Base-by-base conservation (phyloP, 2,797 vertebrate genomes). In the Bradypus variegatus region DNA sequence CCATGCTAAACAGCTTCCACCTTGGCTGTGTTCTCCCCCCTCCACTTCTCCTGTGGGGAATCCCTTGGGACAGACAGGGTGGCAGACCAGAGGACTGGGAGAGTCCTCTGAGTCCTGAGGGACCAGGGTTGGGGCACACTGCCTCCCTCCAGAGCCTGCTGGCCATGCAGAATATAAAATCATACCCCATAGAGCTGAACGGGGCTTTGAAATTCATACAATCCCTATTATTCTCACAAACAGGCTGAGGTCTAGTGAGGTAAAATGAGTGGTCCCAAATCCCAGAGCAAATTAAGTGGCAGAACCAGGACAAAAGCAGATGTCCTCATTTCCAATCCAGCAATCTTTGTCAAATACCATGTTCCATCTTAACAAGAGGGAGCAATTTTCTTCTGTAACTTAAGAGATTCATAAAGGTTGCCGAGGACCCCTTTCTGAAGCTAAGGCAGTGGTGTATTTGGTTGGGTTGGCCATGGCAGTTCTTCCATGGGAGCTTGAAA, bases 261-360 rank as follows among this genome's bases (percentile, higher is more conserved):
- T 85, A 41, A 76, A 1, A 2, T 16, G 67, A 25, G 15, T 65
- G 48, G 87, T 38, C 83, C 86, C 90, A 92, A 90, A 85, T 94
- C 91, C 86, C 91, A 88, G 12, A 91, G 80, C 80, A 85, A 92
- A 87, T 94, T 67, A 91, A 55, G 50, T 33, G 58, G 73, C 48
- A 95, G 69, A 91, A 90, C 67, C 73, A 95, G 93, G 88, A 38
- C 80, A 92, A 67, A 50, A 82, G 38, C 31, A 23, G n/a, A 38
- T 53, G 90, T 86, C 92, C 92, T 4, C 41, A 55, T 94, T 96
- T 93, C 94, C 69, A 36, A 36, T 13, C 76, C n/a, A 86, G 86
- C 0, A 0, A 75, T 77, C 50, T 88, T 72, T 60, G 29, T 88
- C 83, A 94, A 91, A 84, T 48, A 81, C 58, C 50, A 48, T 4